These are phyloP conservation scores for Drosophila sordidula DNA, from an alignment of 2,888 invertebrate species.

Conservation along the genomic window DNA sequence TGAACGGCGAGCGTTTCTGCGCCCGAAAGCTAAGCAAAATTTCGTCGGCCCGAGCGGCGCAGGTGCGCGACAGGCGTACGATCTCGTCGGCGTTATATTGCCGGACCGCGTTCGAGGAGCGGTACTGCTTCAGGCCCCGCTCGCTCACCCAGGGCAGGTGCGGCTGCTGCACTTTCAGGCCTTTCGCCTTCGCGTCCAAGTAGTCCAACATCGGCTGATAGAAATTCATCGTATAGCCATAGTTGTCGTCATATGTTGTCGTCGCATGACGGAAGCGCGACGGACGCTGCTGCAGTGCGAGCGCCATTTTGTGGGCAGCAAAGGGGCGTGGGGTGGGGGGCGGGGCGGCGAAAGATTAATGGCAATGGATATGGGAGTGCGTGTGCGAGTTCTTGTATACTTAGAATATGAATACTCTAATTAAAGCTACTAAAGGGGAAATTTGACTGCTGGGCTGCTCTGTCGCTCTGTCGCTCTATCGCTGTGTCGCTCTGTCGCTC, in stretches of 20 bases:
- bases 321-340: too few relatives aligned
- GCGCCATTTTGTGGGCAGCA: slow-evolving; percentile 74
- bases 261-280: slow-evolving; percentile 83
- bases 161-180: slow-evolving; percentile 85
- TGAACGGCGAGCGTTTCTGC: slow-evolving; percentile 85
- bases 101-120: slow-evolving; percentile 88
- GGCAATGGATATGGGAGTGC: slow-evolving; percentile 20
- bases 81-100: slow-evolving; percentile 90
- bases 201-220: slow-evolving; percentile 96
- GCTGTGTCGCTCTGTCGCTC: slow-evolving; percentile 34
- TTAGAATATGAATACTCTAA: slow-evolving; percentile 63
- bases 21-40: slow-evolving; percentile 86
- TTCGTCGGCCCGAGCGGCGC: slow-evolving; percentile 89
- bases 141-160: slow-evolving; percentile 91
- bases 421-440: slow-evolving; percentile 59
- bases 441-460: slow-evolving; percentile 1
- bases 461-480: slow-evolving; percentile 5
- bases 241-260: slow-evolving; percentile 92
- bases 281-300: slow-evolving; percentile 82
- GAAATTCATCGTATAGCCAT: slow-evolving; percentile 93
- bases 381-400: slow-evolving; percentile 15
- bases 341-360: background rate
- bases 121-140: slow-evolving; percentile 89
- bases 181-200: slow-evolving; percentile 89
- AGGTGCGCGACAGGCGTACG: slow-evolving; percentile 88